These are phyloP conservation scores for Halcyon malimbica DNA, from an alignment of 2,113 vertebrate species.

Conservation along the genomic window DNA sequence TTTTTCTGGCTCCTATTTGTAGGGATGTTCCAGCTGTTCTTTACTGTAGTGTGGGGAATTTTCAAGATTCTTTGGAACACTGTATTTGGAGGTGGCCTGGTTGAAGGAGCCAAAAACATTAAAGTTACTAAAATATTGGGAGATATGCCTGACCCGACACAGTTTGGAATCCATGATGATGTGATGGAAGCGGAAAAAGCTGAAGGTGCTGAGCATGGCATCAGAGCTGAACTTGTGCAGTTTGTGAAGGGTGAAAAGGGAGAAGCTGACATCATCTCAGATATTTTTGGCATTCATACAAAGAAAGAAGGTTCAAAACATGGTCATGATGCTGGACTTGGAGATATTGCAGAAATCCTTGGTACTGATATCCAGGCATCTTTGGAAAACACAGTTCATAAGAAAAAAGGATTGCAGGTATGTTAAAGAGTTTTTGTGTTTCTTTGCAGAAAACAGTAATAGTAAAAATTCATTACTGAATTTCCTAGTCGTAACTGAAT, in stretches of 20 bases:
- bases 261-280: constrained; percentile 86
- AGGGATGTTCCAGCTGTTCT: constrained; percentile 85
- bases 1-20: constrained; percentile 92
- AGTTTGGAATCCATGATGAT: constrained; percentile 97
- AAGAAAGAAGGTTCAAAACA: constrained; percentile 91
- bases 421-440: background rate
- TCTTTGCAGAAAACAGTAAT: background rate
- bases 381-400: constrained; percentile 85
- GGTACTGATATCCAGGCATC: constrained; percentile 84
- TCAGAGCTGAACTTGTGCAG: constrained; percentile 82
- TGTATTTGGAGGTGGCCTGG: constrained; percentile 93
- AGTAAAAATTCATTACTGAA: background rate
- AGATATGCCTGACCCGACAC: constrained; percentile 98
- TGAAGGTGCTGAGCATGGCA: constrained; percentile 78
- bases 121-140: constrained; percentile 97
- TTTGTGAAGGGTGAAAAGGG: constrained; percentile 85
- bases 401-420: constrained; percentile 91
- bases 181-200: constrained; percentile 87
- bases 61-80: constrained; percentile 94
- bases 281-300: constrained; percentile 86
- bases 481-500: background rate
- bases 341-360: constrained; percentile 90
- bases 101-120: constrained; percentile 98
- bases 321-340: constrained; percentile 87
- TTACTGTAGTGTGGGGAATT: constrained; percentile 88